Conservation (phyloP, 2,797 vertebrate genomes). For the Nyctibius grandis region DNA sequence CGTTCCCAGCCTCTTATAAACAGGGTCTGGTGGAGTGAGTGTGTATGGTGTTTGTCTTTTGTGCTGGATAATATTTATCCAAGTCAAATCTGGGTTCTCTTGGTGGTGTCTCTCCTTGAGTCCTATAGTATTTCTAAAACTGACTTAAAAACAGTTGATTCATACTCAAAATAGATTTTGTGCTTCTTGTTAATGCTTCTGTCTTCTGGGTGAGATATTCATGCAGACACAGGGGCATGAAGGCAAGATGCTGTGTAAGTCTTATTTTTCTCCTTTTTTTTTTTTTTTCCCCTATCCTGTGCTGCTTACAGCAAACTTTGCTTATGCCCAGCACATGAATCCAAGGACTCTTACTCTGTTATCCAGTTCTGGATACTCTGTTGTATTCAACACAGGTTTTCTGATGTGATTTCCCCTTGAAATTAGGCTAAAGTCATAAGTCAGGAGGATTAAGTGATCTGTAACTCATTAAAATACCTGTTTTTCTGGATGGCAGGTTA, state of each 20-base stretch:
- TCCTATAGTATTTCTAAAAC: neutral
- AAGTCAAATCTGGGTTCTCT: neutral
- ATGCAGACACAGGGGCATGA: neutral
- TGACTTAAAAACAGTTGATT: neutral
- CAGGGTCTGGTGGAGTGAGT: neutral
- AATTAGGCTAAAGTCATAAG: neutral
- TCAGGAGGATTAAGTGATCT: neutral
- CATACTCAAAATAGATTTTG: neutral
- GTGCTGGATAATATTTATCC: neutral
- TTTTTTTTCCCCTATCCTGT: neutral
- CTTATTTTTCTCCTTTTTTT: neutral
- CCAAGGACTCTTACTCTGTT: neutral
- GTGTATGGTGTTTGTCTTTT: neutral
- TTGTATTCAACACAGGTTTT: neutral
- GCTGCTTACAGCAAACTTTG: neutral
- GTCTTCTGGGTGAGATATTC: neutral
- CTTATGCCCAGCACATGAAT: neutral
- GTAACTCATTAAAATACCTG: neutral
- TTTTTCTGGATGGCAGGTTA: neutral
- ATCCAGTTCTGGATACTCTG: neutral
- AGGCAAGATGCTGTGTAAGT: neutral
- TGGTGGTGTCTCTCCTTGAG: neutral
- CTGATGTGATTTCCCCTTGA: neutral
- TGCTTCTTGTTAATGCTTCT: constrained; percentile 34
- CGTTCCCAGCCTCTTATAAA: neutral